Percentiles rank a stretch among this genome's conserved stretches.
phyloP scores from a whole-genome alignment of 2,797 vertebrate genomes.

The Sebastes itinus region DNA sequence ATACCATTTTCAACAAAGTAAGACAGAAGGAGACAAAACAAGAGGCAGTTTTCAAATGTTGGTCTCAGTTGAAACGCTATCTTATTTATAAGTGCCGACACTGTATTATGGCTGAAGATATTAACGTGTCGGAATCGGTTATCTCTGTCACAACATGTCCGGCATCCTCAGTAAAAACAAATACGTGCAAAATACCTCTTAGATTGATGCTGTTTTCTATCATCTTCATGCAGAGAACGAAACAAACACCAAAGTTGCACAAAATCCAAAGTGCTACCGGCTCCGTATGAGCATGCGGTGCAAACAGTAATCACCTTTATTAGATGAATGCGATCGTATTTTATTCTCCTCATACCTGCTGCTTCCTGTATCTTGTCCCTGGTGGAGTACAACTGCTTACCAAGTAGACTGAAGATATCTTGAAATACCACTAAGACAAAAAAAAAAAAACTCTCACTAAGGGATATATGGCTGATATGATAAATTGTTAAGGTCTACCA shows the following conservation, averaged over 20 bases:
- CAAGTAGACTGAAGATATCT: neutral
- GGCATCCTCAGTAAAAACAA: constrained; percentile 8
- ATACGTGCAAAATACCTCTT: neutral
- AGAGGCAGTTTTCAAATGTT: constrained; percentile 1
- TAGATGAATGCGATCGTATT: neutral
- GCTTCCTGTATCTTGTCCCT: neutral
- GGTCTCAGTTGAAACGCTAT: constrained; percentile 5
- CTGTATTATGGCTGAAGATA: constrained; percentile 23
- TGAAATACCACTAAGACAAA: neutral
- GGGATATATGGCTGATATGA: neutral
- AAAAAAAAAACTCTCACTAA: neutral
- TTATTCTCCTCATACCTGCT: neutral
- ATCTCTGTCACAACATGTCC: constrained; percentile 15
- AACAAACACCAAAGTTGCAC: neutral
- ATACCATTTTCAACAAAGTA: neutral
- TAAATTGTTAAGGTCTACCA: neutral
- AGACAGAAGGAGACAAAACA: neutral
- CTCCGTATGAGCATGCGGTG: neutral
- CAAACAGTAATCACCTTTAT: neutral
- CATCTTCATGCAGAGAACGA: neutral
- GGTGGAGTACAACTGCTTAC: neutral
- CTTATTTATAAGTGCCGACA: constrained; percentile 22
- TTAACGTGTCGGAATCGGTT: constrained; percentile 23
- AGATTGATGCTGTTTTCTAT: neutral
- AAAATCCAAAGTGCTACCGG: neutral